Evolutionary conservation across 2,797 vertebrate genomes (phyloP).

Genomic region (Periophthalmus magnuspinnatus): DNA sequence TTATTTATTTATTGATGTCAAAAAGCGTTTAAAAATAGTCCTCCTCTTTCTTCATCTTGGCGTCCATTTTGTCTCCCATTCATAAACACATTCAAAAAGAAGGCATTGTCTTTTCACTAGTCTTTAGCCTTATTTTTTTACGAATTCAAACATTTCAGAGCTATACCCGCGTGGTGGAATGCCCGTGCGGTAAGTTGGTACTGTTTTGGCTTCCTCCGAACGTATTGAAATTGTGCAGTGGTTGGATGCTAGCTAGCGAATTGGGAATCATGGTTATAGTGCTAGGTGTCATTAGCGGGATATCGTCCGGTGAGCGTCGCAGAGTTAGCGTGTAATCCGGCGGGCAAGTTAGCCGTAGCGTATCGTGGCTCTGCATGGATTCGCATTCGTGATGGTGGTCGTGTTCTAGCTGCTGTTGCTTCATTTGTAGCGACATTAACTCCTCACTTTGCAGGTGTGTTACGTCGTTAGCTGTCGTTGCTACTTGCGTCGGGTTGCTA

Average conservation of each 20-base stretch:
- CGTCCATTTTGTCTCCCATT: constrained; percentile 58
- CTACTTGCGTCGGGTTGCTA: constrained; percentile 42
- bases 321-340: constrained; percentile 94
- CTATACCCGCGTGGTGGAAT: constrained; percentile 97
- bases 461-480: constrained; percentile 78
- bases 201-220: constrained; percentile 93
- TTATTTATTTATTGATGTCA: constrained; percentile 70
- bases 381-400: constrained; percentile 89
- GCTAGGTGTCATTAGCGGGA: constrained; percentile 92
- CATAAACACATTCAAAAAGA: constrained; percentile 80
- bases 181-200: constrained; percentile 92
- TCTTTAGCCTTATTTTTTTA: neutral
- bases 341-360: constrained; percentile 87
- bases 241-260: constrained; percentile 89
- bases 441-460: constrained; percentile 90
- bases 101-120: constrained; percentile 53
- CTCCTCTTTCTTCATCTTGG: constrained; percentile 23
- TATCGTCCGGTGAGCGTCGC: constrained; percentile 90
- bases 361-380: constrained; percentile 84
- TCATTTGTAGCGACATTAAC: constrained; percentile 93
- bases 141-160: constrained; percentile 45
- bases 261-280: constrained; percentile 98
- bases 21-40: constrained; percentile 68
- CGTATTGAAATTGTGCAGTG: constrained; percentile 93
- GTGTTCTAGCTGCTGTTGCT: constrained; percentile 84